Evolutionary conservation across 2,888 invertebrate genomes (phyloP), one percentile per base, ranked within the genome.

Genomic region (Epinotia ramella): DNA sequence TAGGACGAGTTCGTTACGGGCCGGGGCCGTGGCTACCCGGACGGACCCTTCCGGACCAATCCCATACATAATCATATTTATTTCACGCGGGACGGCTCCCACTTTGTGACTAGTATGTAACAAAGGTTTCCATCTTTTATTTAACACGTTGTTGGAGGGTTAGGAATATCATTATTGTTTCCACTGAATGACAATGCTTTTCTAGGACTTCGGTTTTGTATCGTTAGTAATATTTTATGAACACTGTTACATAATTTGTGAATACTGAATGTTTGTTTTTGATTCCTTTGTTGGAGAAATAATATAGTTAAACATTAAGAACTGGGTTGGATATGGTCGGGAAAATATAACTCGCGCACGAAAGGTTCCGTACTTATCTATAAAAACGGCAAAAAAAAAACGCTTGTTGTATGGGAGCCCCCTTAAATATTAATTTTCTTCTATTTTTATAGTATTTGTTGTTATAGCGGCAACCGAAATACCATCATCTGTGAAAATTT

Each of bases 11-110:
- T 62, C 60, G 62, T 44, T 40, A 73, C 2, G 20, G 9, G 6
- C 3, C 16, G 13, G 11, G 44, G 40, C 20, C 62, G 62, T 46
- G 40, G 33, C 16, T 73, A 20, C 56, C 20, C 40, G 13, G 67
- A 62, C 40, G 13, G 67, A 62, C 73, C 73, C 40, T 62, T 68
- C 67, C 53, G 62, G 67, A 62, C 67, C 12, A 66, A 59, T 56
- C 65, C 67, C 49, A 60, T 66, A 24, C 49, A 67, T 57, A 60
- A 49, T 28, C 57, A 65, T 18, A 57, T 57, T 65, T 65, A 65
- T 24, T 40, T 67, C 67, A 57, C 3, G 40, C 18, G 53, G 20
- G 56, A n/a, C 57, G 56, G 33, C 18, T 11, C 16, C 33, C 33
- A 62, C 62, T 60, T n/a, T 28, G 56, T 12, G 18, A 57, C 56